Percentiles rank a stretch among this genome's conserved stretches.
phyloP scores from a whole-genome alignment of 2,797 vertebrate genomes.

The Gymnothorax reevesii region DNA sequence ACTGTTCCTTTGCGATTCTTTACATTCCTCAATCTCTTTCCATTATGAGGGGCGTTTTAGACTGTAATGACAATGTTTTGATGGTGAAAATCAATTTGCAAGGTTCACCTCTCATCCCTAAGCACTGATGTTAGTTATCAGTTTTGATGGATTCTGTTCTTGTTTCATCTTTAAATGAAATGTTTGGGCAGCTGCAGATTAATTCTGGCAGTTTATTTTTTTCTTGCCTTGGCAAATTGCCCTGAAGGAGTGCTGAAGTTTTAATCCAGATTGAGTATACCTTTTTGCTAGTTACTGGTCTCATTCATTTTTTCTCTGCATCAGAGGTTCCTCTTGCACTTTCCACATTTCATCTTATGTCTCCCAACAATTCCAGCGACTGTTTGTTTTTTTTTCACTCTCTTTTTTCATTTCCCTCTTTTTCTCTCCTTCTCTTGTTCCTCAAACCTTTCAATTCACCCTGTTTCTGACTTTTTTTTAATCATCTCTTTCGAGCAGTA shows the following conservation, averaged over 20 bases:
- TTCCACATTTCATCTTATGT: neutral
- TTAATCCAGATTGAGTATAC: slow-evolving; percentile 32
- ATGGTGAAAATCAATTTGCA: neutral
- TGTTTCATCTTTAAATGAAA: neutral
- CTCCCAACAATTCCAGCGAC: neutral
- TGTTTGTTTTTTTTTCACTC: neutral
- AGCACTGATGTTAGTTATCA: neutral
- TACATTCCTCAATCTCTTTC: neutral
- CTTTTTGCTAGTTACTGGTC: neutral
- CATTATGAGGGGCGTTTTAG: neutral
- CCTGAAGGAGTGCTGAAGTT: slow-evolving; percentile 28
- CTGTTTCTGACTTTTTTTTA: neutral
- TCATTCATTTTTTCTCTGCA: neutral
- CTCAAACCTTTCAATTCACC: slow-evolving; percentile 19
- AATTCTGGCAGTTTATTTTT: slow-evolving; percentile 4
- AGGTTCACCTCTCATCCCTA: neutral
- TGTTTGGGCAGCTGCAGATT: neutral
- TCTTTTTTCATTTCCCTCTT: neutral
- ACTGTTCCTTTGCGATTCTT: slow-evolving; percentile 4
- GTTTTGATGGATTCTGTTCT: neutral
- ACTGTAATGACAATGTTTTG: slow-evolving; percentile 2
- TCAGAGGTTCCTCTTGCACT: neutral
- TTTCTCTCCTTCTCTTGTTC: slow-evolving; percentile 26
- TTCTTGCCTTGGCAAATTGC: slow-evolving; percentile 20
- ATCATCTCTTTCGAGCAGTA: neutral